phyloP scores from a whole-genome alignment of 2,888 invertebrate species.

The Volucella inflata region DNA sequence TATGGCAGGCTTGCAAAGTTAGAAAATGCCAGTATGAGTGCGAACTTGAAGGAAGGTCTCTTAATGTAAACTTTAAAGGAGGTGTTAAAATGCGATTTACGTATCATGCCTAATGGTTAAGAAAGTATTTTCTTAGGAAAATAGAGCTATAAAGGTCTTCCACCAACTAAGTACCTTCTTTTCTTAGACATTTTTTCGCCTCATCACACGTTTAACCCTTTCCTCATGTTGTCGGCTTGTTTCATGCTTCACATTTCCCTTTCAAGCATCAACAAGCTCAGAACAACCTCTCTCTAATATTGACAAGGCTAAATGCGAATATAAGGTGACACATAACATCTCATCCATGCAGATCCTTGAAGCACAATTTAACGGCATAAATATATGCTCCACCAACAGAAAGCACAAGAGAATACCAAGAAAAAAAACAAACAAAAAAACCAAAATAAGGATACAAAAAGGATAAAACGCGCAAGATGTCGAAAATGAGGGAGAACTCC shows the following conservation, averaged over 20 bases:
- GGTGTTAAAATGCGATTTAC: too few species aligned
- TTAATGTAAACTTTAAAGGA: too few species aligned
- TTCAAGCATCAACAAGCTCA: constrained; percentile 42
- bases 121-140: too few species aligned
- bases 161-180: too few species aligned
- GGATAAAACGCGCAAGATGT: constrained; percentile 36
- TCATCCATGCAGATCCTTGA: constrained; percentile 70
- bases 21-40: too few species aligned
- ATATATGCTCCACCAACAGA: constrained; percentile 41
- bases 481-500: constrained; percentile 11
- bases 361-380: constrained; percentile 67
- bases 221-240: constrained; percentile 21
- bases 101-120: too few species aligned
- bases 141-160: too few species aligned
- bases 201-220: constrained; percentile 28
- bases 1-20: too few species aligned
- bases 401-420: background rate
- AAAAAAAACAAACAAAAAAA: constrained; percentile 8
- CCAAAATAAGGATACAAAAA: constrained; percentile 49
- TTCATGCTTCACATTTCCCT: constrained; percentile 46
- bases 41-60: too few species aligned
- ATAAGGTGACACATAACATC: constrained; percentile 72
- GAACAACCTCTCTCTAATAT: constrained; percentile 7
- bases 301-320: constrained; percentile 62
- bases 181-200: constrained; percentile 27